Evolutionary conservation across 64 coral and sea anemone genomes (phyloP).

Genomic region (Trachythela sp.): DNA sequence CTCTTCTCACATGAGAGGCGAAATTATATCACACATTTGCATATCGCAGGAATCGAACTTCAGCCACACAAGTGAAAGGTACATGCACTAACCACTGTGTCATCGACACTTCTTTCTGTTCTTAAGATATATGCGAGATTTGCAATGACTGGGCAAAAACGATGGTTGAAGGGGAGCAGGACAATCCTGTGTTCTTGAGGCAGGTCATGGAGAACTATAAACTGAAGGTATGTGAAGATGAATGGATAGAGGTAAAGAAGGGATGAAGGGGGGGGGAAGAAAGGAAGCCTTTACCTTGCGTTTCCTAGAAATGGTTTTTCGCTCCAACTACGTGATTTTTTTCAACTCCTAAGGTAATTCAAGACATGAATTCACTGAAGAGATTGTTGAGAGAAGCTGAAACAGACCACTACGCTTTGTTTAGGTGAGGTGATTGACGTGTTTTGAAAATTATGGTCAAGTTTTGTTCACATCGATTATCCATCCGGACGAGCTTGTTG

Average conservation of each 20-base stretch:
- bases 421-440: constrained; percentile 52
- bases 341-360: constrained; percentile 62
- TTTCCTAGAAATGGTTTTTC: neutral
- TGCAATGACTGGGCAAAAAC: constrained; percentile 93
- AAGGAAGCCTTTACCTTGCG: too few species aligned
- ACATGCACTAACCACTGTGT: neutral
- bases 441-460: neutral
- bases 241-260: too few species aligned
- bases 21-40: too few species aligned
- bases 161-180: constrained; percentile 63
- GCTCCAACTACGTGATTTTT: neutral
- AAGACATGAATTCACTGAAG: constrained; percentile 94
- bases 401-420: constrained; percentile 91
- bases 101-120: neutral
- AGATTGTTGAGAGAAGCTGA: constrained; percentile 81
- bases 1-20: too few species aligned
- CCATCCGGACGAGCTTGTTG: too few species aligned
- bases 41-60: too few species aligned
- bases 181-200: constrained; percentile 79
- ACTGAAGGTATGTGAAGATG: constrained; percentile 77
- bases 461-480: neutral
- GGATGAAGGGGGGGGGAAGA: too few species aligned
- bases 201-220: constrained; percentile 98
- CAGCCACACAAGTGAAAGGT: too few species aligned
- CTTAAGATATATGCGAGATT: constrained; percentile 3